These are phyloP conservation scores for Drosophila antonietae DNA, from an alignment of 2,888 invertebrate species.

Conservation along the genomic window DNA sequence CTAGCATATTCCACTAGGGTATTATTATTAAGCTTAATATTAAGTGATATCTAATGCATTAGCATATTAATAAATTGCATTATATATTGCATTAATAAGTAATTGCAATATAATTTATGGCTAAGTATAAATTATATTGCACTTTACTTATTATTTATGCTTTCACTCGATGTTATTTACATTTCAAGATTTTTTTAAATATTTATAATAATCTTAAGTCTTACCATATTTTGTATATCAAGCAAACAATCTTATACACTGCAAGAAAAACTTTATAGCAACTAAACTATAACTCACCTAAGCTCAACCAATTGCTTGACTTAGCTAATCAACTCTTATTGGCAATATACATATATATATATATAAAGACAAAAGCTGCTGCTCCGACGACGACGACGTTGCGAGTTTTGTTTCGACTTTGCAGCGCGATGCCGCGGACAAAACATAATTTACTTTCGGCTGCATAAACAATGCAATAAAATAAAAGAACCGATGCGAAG, in stretches of 20 bases:
- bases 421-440: conserved; percentile 53
- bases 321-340: conserved; percentile 18
- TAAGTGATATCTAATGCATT: neutral
- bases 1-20: neutral
- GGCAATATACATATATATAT: conserved; percentile 17
- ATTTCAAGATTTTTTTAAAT: neutral
- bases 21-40: neutral
- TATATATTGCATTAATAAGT: neutral
- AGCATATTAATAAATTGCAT: neutral
- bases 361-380: conserved; percentile 52
- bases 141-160: neutral
- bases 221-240: neutral
- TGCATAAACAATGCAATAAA: conserved; percentile 83
- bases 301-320: neutral
- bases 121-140: too few relatives aligned
- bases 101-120: too few relatives aligned
- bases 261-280: neutral
- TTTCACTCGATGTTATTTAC: neutral
- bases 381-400: conserved; percentile 47
- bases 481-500: conserved; percentile 69
- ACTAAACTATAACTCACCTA: neutral
- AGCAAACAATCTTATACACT: too few relatives aligned
- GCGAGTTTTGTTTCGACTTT: conserved; percentile 56
- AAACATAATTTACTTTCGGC: conserved; percentile 82
- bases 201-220: neutral